Evolutionary conservation across 2,797 vertebrate genomes (phyloP), one percentile per base, ranked within the genome.

Genomic region (Lophius americanus): DNA sequence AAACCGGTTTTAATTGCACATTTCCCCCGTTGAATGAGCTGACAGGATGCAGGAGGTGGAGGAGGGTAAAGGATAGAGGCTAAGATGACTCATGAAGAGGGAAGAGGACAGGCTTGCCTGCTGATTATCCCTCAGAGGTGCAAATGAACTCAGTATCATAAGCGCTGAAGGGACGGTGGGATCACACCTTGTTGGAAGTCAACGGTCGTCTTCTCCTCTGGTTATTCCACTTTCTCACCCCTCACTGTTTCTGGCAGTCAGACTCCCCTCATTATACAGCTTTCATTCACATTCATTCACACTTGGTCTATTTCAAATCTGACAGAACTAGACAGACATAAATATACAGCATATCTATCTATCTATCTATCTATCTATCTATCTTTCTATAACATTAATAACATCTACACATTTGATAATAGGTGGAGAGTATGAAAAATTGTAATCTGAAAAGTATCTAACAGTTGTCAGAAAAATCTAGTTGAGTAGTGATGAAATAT

Each of bases 131-230:
- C 63, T 81, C 77, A 68, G 85, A 80, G 85, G 73, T 86, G 84
- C 60, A 89, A 85, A 86, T 89, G 68, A 81, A 81, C 74, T 9
- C 33, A 54, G 59, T 86, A 86, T 83, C 78, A 84, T 87, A 77
- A 72, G 12, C 2, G 8, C 70, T 70, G 48, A 72, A 76, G 68
- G 73, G 87, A 72, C 12, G 52, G 57, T 60, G 48, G 75, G 73
- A 76, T 88, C 70, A 70, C 33, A 67, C 65, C 70, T 70, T 50
- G 75, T 79, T 75, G 73, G 59, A 79, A 82, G 70, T 75, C 83
- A 44, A 58, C 60, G 76, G 87, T 68, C 78, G 71, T 76, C 73
- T 63, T 75, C 48, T 73, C 61, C 66, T 65, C 48, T 56, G 55
- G 47, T 79, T 78, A 58, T 53, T 12, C 36, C 59, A 35, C 60